Percentiles rank a stretch among this genome's conserved stretches.
Conservation (phyloP, 2,888 invertebrate species). For the Pteria penguin region DNA sequence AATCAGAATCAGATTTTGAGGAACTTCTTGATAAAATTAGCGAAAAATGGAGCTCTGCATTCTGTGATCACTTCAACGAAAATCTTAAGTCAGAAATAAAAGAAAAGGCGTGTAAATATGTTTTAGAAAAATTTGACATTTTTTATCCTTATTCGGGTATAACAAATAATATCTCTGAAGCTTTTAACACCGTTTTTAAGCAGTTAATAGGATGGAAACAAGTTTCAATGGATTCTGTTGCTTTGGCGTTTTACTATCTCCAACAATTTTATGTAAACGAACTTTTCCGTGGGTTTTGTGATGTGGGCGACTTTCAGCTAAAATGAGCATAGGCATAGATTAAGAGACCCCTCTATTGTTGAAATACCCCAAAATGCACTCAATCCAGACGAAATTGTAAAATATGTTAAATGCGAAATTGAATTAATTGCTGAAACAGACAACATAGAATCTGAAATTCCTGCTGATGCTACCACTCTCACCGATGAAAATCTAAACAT, state of each 20-base stretch:
- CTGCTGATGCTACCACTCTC: not conserved
- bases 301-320: not conserved
- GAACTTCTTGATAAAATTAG: not conserved
- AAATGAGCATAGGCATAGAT: not conserved
- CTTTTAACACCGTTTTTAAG: conserved; percentile 29
- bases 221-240: not conserved
- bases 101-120: conserved; percentile 2
- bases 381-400: not conserved
- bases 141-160: conserved; percentile 31
- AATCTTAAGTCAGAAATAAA: not conserved
- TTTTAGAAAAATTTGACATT: conserved; percentile 20
- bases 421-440: not conserved
- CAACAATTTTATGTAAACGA: not conserved
- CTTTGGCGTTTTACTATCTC: not conserved
- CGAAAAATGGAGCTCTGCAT: not conserved
- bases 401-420: not conserved
- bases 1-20: not conserved
- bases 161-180: conserved; percentile 27
- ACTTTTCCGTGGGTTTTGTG: not conserved
- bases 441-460: not conserved
- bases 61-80: not conserved
- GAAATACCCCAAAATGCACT: not conserved
- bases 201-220: conserved; percentile 20
- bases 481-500: not conserved
- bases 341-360: not conserved